Evolutionary conservation across 2,113 vertebrate genomes (phyloP), one percentile per base, ranked within the genome.

Genomic region (Oryzias melastigma): DNA sequence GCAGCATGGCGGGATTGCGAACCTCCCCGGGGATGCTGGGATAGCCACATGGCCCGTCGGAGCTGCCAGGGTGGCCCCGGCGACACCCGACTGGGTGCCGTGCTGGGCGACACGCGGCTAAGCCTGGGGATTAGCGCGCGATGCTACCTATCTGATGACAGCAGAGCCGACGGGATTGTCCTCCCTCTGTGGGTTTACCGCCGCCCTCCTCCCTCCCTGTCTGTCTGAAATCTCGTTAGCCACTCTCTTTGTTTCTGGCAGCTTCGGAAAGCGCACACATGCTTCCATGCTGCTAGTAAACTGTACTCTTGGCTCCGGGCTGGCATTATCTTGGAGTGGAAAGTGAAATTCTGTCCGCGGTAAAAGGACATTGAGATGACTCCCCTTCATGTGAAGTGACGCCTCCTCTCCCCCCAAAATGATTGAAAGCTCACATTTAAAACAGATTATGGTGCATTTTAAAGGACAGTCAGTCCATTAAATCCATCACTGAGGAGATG

Each of bases 1-100:
- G 83, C 85, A 87, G 82, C 88, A 87, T 88, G 86, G 83, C 65
- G 71, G 74, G 85, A 77, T 73, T 76, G 80, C 42, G 79, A 83
- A 77, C 63, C 73, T 75, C 85, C 82, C 77, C 20, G 16, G 83
- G 71, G 79, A 64, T 66, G 68, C 68, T 65, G 75, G 80, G 77
- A 79, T 27, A 46, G 84, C 87, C 89, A 90, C 88, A 89, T 87
- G 88, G 88, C 70, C 78, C 51, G 48, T 52, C 65, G 47, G 77
- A 67, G 47, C 73, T 88, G 88, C 89, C 90, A 90, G 83, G 82
- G 77, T 75, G 85, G 80, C 81, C 82, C 61, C 54, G 16, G 62
- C 17, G 74, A 80, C 74, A 72, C 83, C 77, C 78, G 80, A 85
- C 80, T 82, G 73, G 79, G 82, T 79, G 75, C 82, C 81, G 75